Evolutionary conservation across 2,888 invertebrate species (phyloP).

Genomic region (Cephus runcator): DNA sequence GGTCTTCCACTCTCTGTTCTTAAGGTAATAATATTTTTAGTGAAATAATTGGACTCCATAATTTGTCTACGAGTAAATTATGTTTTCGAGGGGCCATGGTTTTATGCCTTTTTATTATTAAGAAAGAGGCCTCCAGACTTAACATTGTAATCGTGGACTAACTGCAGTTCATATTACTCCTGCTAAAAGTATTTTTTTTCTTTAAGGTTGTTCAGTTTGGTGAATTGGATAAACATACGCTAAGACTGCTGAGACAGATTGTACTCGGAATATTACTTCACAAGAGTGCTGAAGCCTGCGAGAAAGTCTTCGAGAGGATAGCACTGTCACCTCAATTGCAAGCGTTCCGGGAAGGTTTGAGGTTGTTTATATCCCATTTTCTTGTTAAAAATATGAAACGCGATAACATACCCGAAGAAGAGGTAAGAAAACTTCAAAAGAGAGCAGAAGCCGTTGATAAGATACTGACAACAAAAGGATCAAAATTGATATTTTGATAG

Average conservation of each 20-base stretch:
- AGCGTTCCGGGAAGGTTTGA: constrained; percentile 83
- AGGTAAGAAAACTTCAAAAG: constrained; percentile 68
- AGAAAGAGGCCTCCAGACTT: constrained; percentile 2
- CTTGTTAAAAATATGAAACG: constrained; percentile 74
- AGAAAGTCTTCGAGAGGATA: constrained; percentile 78
- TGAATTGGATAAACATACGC: constrained; percentile 81
- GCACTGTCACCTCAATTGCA: constrained; percentile 79
- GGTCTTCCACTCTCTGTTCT: constrained; percentile 84
- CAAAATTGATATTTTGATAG: constrained; percentile 49
- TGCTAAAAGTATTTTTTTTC: constrained; percentile 15
- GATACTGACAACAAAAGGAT: constrained; percentile 69
- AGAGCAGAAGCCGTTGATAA: constrained; percentile 76
- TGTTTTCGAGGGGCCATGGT: background rate
- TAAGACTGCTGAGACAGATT: constrained; percentile 83
- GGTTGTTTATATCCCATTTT: constrained; percentile 89
- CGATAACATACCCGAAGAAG: constrained; percentile 59
- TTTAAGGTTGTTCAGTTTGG: constrained; percentile 85
- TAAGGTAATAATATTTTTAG: constrained; percentile 72
- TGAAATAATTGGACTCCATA: background rate
- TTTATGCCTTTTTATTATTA: background rate
- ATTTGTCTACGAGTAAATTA: background rate
- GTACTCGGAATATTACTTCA: constrained; percentile 79
- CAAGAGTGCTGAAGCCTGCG: constrained; percentile 70
- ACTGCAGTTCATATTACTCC: background rate
- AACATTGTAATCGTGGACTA: constrained; percentile 4